These are phyloP conservation scores for Eulemur albifrons DNA, from an alignment of 2,797 vertebrate species.

Conservation along the genomic window DNA sequence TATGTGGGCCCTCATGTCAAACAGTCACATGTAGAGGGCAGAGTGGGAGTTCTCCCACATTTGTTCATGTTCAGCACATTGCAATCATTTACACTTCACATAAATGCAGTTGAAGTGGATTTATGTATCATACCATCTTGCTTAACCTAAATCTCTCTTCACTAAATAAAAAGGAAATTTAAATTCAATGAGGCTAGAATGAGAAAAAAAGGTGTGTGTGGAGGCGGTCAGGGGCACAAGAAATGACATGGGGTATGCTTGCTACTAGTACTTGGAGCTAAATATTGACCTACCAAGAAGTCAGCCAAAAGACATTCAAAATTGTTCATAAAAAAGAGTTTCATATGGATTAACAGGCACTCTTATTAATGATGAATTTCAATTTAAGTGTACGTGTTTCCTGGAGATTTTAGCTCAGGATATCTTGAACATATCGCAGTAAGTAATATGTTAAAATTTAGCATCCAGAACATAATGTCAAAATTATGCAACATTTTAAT, in stretches of 20 bases:
- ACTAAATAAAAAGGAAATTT: constrained; percentile 10
- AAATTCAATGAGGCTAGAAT: neutral
- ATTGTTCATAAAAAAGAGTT: neutral
- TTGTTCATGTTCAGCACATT: neutral
- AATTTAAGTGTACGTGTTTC: neutral
- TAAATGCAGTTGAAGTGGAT: neutral
- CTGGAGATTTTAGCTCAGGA: neutral
- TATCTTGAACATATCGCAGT: neutral
- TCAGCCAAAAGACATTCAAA: neutral
- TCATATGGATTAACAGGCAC: neutral
- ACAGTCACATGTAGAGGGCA: neutral
- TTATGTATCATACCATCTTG: neutral
- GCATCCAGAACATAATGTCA: neutral
- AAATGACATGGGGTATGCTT: neutral
- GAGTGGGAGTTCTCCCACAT: neutral
- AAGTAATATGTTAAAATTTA: neutral
- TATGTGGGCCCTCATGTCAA: neutral
- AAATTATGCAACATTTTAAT: neutral
- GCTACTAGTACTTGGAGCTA: neutral
- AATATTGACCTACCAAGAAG: neutral
- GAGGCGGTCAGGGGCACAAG: neutral
- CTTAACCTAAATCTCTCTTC: neutral
- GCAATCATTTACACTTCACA: neutral
- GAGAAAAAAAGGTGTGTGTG: neutral
- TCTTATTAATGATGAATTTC: neutral